Percentiles rank a stretch among this genome's conserved stretches.
Conservation (phyloP, 2,888 invertebrate species). For the Erebia palarica region DNA sequence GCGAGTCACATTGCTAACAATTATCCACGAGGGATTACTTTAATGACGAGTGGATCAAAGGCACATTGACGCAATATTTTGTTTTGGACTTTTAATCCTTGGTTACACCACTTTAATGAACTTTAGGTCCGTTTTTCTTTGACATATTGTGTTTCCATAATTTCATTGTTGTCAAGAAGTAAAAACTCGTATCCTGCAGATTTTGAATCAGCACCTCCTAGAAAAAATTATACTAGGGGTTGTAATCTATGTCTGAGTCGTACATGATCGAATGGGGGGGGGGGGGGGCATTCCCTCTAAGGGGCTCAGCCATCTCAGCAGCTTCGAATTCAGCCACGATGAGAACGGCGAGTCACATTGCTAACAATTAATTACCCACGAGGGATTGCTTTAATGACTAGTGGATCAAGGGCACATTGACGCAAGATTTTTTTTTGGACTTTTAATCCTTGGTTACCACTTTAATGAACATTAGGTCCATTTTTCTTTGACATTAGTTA, state of each 20-base stretch:
- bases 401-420: conserved; percentile 20
- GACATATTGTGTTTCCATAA: too few species aligned
- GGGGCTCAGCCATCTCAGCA: conserved; percentile 72
- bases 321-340: conserved; percentile 74
- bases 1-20: conserved; percentile 69
- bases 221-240: too few species aligned
- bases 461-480: too few species aligned
- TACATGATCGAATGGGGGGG: conserved; percentile 69
- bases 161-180: too few species aligned
- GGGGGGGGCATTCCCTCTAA: conserved; percentile 76
- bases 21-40: conserved; percentile 7
- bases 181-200: too few species aligned
- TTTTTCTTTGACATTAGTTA: too few species aligned
- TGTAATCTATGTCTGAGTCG: conserved; percentile 61
- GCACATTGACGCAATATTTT: conserved; percentile 40
- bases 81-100: background rate
- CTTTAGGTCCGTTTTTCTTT: too few species aligned
- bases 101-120: too few species aligned
- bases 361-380: conserved; percentile 44
- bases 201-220: too few species aligned
- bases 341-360: conserved; percentile 75
- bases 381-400: conserved; percentile 6
- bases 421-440: conserved; percentile 28
- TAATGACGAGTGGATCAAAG: conserved; percentile 16
- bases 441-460: conserved; percentile 14